Percentiles rank a stretch among this genome's conserved stretches.
phyloP scores from a whole-genome alignment of 2,797 vertebrate species.

The Brachyalestes nurse region DNA sequence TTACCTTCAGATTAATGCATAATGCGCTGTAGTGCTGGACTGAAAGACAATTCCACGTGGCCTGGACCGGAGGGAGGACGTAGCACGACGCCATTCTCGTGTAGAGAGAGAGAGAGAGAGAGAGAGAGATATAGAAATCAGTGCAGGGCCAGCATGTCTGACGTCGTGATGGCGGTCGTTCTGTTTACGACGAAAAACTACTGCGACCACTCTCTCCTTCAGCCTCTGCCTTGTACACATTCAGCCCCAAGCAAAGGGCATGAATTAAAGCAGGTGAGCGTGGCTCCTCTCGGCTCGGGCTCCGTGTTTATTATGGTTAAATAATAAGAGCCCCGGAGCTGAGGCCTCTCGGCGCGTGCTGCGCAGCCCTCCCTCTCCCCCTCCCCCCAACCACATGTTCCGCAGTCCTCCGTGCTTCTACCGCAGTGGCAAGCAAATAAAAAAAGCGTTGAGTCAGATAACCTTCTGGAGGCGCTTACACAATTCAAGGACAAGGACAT shows the following conservation, averaged over 20 bases:
- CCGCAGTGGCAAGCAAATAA: slow-evolving; percentile 81
- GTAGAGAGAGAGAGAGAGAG: too few species aligned
- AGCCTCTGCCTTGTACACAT: background rate
- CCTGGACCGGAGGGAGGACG: slow-evolving; percentile 46
- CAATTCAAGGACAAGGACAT: slow-evolving; percentile 82
- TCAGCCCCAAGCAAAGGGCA: background rate
- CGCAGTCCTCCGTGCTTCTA: slow-evolving; percentile 75
- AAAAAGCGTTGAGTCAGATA: slow-evolving; percentile 84
- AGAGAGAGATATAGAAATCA: too few species aligned
- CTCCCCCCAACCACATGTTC: slow-evolving; percentile 71
- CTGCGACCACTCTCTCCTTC: background rate
- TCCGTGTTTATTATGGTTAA: background rate
- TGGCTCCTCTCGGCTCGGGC: too few species aligned
- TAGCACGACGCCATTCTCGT: background rate
- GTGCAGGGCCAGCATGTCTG: background rate
- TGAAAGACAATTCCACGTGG: background rate
- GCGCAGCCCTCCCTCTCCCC: slow-evolving; percentile 48
- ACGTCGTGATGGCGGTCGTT: background rate
- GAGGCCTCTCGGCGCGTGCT: background rate
- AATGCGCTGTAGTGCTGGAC: background rate
- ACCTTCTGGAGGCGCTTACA: slow-evolving; percentile 80
- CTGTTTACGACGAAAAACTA: slow-evolving; percentile 1
- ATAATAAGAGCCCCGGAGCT: background rate
- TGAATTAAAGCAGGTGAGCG: too few species aligned
- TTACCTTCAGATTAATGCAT: too few species aligned